Percentiles rank a stretch among this genome's conserved stretches.
phyloP scores from a whole-genome alignment of 2,113 vertebrate species.

The Phyllopteryx taeniolatus region DNA sequence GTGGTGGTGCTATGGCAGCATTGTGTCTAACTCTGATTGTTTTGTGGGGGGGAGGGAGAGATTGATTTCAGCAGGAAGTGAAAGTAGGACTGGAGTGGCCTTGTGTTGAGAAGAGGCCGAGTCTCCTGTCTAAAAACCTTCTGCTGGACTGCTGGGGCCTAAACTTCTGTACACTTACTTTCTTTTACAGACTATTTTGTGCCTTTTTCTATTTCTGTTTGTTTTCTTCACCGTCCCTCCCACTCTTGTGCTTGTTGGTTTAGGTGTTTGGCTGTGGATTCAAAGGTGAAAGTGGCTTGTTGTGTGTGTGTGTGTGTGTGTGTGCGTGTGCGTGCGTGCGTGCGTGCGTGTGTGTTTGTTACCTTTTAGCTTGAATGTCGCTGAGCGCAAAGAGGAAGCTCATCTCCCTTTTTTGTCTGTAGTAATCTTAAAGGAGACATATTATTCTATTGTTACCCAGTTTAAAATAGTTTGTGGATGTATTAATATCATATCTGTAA shows the following conservation, averaged over 20 bases:
- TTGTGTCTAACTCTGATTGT: slow-evolving; percentile 48
- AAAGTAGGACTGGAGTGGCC: slow-evolving; percentile 77
- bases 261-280: slow-evolving; percentile 38
- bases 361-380: slow-evolving; percentile 44
- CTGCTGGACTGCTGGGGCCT: slow-evolving; percentile 76
- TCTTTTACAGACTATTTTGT: slow-evolving; percentile 96
- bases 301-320: slow-evolving; percentile 43
- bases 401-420: slow-evolving; percentile 8
- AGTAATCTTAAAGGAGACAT: slow-evolving; percentile 21
- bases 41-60: slow-evolving; percentile 18
- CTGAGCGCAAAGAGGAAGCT: slow-evolving; percentile 25
- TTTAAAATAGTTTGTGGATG: neutral
- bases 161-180: slow-evolving; percentile 85
- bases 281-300: slow-evolving; percentile 45
- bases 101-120: slow-evolving; percentile 77
- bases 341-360: slow-evolving; percentile 53
- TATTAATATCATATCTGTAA: neutral
- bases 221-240: slow-evolving; percentile 53
- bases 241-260: slow-evolving; percentile 71
- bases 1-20: slow-evolving; percentile 40
- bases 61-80: slow-evolving; percentile 17
- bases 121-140: slow-evolving; percentile 86
- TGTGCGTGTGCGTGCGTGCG: slow-evolving; percentile 17
- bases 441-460: neutral
- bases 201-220: slow-evolving; percentile 89